Base-by-base conservation (phyloP, 2,888 invertebrate species). In the Ophion ventricosus region DNA sequence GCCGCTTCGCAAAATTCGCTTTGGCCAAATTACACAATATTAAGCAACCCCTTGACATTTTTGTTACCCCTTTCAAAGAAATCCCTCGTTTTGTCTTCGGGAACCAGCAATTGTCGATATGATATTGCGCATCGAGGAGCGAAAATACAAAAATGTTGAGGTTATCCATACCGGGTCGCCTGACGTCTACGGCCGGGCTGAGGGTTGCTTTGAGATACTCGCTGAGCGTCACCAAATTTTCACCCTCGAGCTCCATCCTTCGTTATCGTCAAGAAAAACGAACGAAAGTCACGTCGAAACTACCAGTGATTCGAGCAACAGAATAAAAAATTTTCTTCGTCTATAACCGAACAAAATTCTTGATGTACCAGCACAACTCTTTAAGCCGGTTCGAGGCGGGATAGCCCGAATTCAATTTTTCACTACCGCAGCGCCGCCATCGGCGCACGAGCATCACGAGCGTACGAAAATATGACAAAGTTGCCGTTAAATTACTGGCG, bases 201-300 rank as follows among this genome's bases (percentile, higher is more conserved):
- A 99, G 94, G 3, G 99, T 99, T 93, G 98, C 97, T 90, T 97
- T 96, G 88, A 99, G 95, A 93, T 98, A 98, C 89, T 96, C 96
- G 70, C 97, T 96, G 88, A 99, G 94, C 11, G 97, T 97, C 88
- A 96, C 95, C 88, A 98, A 94, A 94, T 98, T 98, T 66, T 96
- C 96, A 76, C 98, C 98, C 3, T 97, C 97, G 17, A 98, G 95
- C 93, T 98, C 98, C 98, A 99, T 99, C 87, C 23, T 86, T 72
- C 40, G 17, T 77, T 78, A 20, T 14, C 20, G 26, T 35, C n/a
- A 14, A 57, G 23, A 66, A 69, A 66, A 7, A 67, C 56, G 35
- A 66, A 66, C 35, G 56, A 40, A 61, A 80, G 67, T 29, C 11
- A 75, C 70, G 57, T 40, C 10, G 69, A 56, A 29, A 67, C 2